A percentile compares a stretch with the other conserved stretches of the same genome.
phyloP scores from a whole-genome alignment of 2,113 vertebrate species.

The Anhinga anhinga region DNA sequence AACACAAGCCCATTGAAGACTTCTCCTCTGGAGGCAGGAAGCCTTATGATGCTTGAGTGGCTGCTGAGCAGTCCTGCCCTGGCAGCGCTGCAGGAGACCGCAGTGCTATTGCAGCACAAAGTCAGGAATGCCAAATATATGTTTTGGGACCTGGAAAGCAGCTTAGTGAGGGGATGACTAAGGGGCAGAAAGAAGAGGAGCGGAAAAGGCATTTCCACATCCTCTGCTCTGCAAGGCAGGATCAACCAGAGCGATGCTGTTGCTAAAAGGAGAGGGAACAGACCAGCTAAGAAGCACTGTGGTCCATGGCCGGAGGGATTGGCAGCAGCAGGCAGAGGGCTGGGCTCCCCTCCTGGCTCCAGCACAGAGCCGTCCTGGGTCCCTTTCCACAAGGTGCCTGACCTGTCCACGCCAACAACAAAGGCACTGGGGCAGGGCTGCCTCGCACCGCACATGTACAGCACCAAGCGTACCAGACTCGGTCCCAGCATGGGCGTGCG shows the following conservation, averaged over 20 bases:
- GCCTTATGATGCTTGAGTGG: not conserved
- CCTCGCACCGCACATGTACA: rapidly evolving
- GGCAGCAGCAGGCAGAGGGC: not conserved
- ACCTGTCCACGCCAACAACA: rapidly evolving
- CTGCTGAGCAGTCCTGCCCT: not conserved
- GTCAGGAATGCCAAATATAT: not conserved
- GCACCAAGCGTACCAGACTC: rapidly evolving
- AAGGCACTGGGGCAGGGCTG: not conserved
- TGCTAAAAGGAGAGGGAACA: not conserved
- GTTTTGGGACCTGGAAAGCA: not conserved
- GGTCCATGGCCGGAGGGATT: rapidly evolving
- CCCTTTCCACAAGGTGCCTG: rapidly evolving
- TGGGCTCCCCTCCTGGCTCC: not conserved
- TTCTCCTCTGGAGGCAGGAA: not conserved
- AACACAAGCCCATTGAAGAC: not conserved
- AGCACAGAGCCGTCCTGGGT: rapidly evolving
- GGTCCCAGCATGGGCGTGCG: rapidly evolving
- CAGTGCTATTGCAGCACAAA: rapidly evolving
- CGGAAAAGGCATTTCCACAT: not conserved
- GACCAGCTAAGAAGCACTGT: rapidly evolving
- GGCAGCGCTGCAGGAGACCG: not conserved
- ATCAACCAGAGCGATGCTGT: not conserved
- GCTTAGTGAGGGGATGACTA: not conserved
- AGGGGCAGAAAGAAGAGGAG: not conserved
- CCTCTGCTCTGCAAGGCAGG: not conserved